Percentiles rank a stretch among this genome's conserved stretches.
Evolutionary conservation across 2,113 vertebrate genomes (phyloP).

Genomic region (Nematolebias whitei): DNA sequence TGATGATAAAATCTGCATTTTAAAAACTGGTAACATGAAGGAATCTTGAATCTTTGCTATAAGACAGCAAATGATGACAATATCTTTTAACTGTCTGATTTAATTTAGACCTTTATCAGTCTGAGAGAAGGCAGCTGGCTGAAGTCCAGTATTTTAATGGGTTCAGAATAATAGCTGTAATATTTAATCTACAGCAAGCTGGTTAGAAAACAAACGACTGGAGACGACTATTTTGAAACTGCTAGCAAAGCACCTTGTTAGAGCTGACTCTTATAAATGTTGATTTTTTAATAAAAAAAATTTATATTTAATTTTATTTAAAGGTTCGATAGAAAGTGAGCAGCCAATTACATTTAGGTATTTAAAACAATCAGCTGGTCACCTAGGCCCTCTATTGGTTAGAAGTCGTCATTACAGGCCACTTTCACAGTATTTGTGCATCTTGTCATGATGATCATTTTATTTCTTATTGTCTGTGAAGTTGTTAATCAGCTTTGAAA

Average conservation of each 20-base stretch:
- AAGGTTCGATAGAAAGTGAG: background rate
- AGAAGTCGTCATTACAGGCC: background rate
- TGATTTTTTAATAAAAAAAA: too few relatives aligned
- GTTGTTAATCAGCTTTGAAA: too few relatives aligned
- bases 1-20: too few relatives aligned
- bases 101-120: conserved; percentile 33
- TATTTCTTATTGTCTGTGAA: too few relatives aligned
- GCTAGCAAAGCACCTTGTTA: too few relatives aligned
- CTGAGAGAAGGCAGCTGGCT: conserved; percentile 14
- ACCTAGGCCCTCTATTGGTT: conserved; percentile 37
- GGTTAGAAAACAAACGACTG: background rate
- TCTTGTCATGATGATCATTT: too few relatives aligned
- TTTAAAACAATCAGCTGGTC: background rate
- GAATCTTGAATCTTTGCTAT: background rate
- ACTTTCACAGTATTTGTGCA: too few relatives aligned
- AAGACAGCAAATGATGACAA: background rate
- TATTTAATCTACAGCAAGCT: background rate
- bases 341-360: background rate
- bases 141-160: conserved; percentile 11
- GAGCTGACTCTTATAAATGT: background rate
- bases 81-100: too few relatives aligned
- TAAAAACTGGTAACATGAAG: too few relatives aligned
- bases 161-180: conserved; percentile 17
- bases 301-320: too few relatives aligned
- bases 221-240: too few relatives aligned